Evolutionary conservation across 2,797 vertebrate species (phyloP).

Genomic region (Craterocephalus amniculus): DNA sequence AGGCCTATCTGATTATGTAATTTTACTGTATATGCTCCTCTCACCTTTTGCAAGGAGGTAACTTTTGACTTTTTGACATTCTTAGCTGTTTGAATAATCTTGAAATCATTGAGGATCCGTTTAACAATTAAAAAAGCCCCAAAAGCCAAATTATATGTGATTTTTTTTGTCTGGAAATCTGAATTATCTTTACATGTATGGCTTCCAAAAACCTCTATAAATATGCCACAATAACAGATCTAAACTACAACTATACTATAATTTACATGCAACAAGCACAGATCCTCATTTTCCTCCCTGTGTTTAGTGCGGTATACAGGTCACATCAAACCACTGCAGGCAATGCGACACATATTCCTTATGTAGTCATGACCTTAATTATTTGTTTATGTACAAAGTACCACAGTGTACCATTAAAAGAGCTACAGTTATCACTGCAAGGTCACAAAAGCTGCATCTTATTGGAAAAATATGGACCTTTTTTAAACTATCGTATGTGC

Average conservation of each 20-base stretch:
- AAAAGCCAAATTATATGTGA: background rate
- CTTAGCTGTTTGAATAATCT: background rate
- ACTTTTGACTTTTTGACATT: background rate
- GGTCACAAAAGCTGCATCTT: slow-evolving; percentile 27
- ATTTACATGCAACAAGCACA: slow-evolving; percentile 67
- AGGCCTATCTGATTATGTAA: slow-evolving; percentile 53
- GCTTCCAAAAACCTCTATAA: background rate
- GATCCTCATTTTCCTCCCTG: slow-evolving; percentile 7
- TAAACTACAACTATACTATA: slow-evolving; percentile 35
- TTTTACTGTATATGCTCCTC: slow-evolving; percentile 9
- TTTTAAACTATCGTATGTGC: slow-evolving; percentile 8
- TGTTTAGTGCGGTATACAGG: slow-evolving; percentile 34
- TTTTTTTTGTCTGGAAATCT: background rate
- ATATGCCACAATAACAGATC: slow-evolving; percentile 14
- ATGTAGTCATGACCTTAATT: slow-evolving; percentile 42
- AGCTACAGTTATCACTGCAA: slow-evolving; percentile 50
- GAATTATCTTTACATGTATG: background rate
- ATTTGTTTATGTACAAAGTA: slow-evolving; percentile 43
- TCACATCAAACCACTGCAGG: slow-evolving; percentile 35
- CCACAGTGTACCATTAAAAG: slow-evolving; percentile 53
- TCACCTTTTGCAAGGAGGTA: slow-evolving; percentile 22
- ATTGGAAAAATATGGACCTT: slow-evolving; percentile 5
- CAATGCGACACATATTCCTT: slow-evolving; percentile 28
- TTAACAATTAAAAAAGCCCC: background rate
- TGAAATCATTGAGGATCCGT: background rate